These are phyloP conservation scores for Graphium colonna DNA, from an alignment of 2,888 invertebrate genomes.

Conservation along the genomic window DNA sequence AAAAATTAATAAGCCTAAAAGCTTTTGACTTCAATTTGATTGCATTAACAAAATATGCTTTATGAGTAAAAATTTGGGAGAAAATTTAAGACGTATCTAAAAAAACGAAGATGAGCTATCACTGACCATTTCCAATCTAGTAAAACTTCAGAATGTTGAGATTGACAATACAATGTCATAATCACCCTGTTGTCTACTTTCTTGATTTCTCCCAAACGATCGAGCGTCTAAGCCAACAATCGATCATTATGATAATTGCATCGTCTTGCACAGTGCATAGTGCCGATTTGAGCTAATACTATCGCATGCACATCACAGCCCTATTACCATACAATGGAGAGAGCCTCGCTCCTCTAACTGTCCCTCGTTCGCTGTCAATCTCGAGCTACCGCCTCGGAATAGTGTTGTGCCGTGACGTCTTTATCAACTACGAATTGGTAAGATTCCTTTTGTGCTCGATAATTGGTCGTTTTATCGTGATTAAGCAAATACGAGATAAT, in stretches of 20 bases:
- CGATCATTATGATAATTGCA: constrained; percentile 22
- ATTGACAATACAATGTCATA: background rate
- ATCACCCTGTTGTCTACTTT: constrained; percentile 1
- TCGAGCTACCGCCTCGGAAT: constrained; percentile 36
- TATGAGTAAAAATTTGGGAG: background rate
- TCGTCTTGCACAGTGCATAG: constrained; percentile 10
- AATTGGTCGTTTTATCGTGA: too few species aligned
- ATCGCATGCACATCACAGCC: constrained; percentile 32
- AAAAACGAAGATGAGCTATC: too few species aligned
- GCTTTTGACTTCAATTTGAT: too few species aligned
- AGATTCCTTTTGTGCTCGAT: background rate
- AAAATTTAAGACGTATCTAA: too few species aligned
- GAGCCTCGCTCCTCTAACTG: constrained; percentile 25
- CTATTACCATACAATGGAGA: constrained; percentile 37
- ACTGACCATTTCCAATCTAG: too few species aligned
- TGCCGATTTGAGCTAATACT: constrained; percentile 16
- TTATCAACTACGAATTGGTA: constrained; percentile 12
- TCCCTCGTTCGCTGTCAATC: constrained; percentile 36
- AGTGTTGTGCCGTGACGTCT: constrained; percentile 30
- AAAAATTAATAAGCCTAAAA: too few species aligned
- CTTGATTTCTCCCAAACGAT: background rate
- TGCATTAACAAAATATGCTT: background rate
- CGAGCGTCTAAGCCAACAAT: constrained; percentile 14
- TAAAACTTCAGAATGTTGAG: too few species aligned
- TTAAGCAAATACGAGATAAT: too few species aligned